Evolutionary conservation across 1,140 invertebrate species (phyloP).

Genomic region (Plectrocnemia conspersa): DNA sequence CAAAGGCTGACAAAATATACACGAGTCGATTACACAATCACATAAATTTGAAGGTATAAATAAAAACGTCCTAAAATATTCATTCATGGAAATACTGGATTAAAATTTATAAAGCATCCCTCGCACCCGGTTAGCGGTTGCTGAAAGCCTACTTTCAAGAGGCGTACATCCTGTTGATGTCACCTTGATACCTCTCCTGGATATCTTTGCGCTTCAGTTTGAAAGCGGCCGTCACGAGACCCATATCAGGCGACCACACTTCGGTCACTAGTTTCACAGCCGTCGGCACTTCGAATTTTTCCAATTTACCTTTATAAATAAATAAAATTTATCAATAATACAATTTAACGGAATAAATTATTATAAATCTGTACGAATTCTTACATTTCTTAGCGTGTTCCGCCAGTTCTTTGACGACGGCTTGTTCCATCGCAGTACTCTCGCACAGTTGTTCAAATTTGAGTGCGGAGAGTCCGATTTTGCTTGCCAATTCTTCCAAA

Average conservation of each 20-base stretch:
- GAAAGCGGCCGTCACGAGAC: slow-evolving; percentile 94
- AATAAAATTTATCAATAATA: slow-evolving; percentile 5
- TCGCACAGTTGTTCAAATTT: slow-evolving; percentile 72
- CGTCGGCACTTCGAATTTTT: slow-evolving; percentile 90
- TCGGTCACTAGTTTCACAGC: slow-evolving; percentile 84
- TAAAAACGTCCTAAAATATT: no score
- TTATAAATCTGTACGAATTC: slow-evolving; percentile 34
- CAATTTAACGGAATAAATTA: not conserved
- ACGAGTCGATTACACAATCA: no score
- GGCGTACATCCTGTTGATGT: slow-evolving; percentile 90
- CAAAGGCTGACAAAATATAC: no score
- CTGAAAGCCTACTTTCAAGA: slow-evolving; percentile 59
- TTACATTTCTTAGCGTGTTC: slow-evolving; percentile 80
- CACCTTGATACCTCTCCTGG: slow-evolving; percentile 83
- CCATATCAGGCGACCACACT: slow-evolving; percentile 94
- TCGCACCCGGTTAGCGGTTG: not conserved
- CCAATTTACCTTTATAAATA: slow-evolving; percentile 61
- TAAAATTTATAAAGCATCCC: slow-evolving; percentile 4
- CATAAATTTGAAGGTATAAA: no score
- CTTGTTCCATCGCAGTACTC: slow-evolving; percentile 65
- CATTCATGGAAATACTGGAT: slow-evolving; percentile 18
- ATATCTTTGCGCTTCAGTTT: slow-evolving; percentile 96
- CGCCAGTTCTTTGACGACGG: slow-evolving; percentile 72
- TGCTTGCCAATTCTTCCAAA: slow-evolving; percentile 63
- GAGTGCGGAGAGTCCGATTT: slow-evolving; percentile 55